These are phyloP conservation scores for Heliconius hermathena DNA, from an alignment of 1,140 invertebrate genomes.

Conservation along the genomic window DNA sequence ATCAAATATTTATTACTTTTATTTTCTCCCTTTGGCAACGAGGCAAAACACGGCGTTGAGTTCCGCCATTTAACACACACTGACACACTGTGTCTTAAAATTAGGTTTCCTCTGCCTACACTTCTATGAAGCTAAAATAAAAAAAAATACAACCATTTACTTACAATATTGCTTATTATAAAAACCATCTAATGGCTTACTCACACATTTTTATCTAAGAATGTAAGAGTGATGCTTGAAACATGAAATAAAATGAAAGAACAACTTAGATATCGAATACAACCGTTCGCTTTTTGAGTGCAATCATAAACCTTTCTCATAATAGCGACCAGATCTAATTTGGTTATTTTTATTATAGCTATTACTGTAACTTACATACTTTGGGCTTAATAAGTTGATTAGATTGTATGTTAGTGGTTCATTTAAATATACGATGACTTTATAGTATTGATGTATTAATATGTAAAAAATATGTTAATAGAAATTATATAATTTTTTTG, in stretches of 20 bases:
- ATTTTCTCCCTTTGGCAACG: no score
- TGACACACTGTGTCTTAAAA: no score
- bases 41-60: no score
- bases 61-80: no score
- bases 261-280: conserved; percentile 52
- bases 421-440: conserved; percentile 1
- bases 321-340: conserved; percentile 24
- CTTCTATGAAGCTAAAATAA: no score
- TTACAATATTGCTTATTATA: conserved; percentile 19
- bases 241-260: conserved; percentile 31
- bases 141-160: conserved; percentile 10
- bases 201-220: conserved; percentile 62
- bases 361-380: not conserved
- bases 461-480: no score
- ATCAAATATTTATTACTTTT: no score
- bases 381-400: not conserved
- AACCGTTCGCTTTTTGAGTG: conserved; percentile 59
- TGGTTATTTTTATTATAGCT: not conserved
- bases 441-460: not conserved
- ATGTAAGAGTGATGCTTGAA: conserved; percentile 59
- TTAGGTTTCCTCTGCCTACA: no score
- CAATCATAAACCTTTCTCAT: conserved; percentile 51
- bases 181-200: conserved; percentile 45
- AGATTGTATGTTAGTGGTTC: not conserved
- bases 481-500: not conserved